These are phyloP conservation scores for Pinna nobilis DNA, from an alignment of 1,140 invertebrate species.

Conservation along the genomic window DNA sequence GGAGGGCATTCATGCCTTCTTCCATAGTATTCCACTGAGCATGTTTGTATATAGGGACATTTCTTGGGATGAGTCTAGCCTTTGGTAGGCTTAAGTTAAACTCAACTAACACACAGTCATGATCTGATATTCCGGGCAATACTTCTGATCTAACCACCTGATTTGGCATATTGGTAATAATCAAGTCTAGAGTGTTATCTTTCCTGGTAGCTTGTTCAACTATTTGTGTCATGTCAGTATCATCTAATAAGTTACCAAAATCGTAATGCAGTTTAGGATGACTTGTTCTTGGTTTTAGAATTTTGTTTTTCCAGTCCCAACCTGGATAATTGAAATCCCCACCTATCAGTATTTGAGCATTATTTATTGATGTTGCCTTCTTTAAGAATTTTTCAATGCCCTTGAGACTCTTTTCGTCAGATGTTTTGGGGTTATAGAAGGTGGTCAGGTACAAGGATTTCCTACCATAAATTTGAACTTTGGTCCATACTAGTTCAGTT, in stretches of 20 bases:
- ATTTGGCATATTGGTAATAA: no score
- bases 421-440: constrained; percentile 32
- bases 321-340: constrained; percentile 31
- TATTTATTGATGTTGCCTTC: constrained; percentile 20
- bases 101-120: no score
- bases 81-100: no score
- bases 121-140: no score
- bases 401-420: constrained; percentile 26
- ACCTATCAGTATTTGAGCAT: neutral
- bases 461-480: constrained; percentile 11
- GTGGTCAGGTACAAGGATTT: constrained; percentile 24
- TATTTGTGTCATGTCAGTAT: constrained; percentile 20
- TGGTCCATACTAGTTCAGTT: constrained; percentile 37
- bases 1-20: no score
- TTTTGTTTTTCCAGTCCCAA: constrained; percentile 34
- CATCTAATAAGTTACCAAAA: constrained; percentile 16
- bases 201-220: constrained; percentile 29
- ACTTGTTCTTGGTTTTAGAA: constrained; percentile 16
- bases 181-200: constrained; percentile 28
- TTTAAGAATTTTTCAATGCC: constrained; percentile 5
- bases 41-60: no score
- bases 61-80: no score
- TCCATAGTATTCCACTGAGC: no score
- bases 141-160: no score
- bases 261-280: constrained; percentile 17